Conservation (phyloP, 2,113 vertebrate genomes). For the Eptatretus burgeri region DNA sequence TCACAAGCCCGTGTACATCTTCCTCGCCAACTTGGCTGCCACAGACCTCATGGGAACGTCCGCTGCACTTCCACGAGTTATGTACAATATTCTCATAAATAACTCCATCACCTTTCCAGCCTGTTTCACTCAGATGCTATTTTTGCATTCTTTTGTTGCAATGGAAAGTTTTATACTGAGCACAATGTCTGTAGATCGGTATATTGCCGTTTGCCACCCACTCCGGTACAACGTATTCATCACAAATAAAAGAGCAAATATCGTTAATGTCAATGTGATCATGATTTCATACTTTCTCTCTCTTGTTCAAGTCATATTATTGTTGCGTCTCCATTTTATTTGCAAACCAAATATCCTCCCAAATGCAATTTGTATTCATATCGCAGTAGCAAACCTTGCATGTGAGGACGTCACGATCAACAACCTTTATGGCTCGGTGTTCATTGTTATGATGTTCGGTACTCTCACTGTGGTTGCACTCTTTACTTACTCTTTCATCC, state of each 20-base stretch:
- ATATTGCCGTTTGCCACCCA: neutral
- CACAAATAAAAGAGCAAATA: neutral
- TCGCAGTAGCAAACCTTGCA: neutral
- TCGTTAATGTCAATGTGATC: neutral
- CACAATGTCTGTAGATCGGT: neutral
- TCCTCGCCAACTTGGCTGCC: neutral
- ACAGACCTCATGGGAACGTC: neutral
- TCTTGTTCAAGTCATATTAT: neutral
- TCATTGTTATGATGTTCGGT: neutral
- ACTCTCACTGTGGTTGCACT: neutral
- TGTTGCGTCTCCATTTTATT: neutral
- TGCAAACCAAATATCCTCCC: neutral
- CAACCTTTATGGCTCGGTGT: neutral
- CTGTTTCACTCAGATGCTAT: neutral
- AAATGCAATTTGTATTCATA: neutral
- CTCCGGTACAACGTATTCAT: neutral
- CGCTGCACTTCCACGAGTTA: slow-evolving; percentile 4
- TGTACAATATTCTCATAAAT: neutral
- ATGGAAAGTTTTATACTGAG: neutral
- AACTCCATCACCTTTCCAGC: neutral
- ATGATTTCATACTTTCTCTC: neutral
- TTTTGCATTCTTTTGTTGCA: neutral
- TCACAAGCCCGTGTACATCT: slow-evolving; percentile 3
- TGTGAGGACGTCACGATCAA: neutral
- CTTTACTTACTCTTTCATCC: neutral